Percentiles rank a stretch among this genome's conserved stretches.
Conservation (phyloP, 2,113 vertebrate species). For the Macrotis lagotis region DNA sequence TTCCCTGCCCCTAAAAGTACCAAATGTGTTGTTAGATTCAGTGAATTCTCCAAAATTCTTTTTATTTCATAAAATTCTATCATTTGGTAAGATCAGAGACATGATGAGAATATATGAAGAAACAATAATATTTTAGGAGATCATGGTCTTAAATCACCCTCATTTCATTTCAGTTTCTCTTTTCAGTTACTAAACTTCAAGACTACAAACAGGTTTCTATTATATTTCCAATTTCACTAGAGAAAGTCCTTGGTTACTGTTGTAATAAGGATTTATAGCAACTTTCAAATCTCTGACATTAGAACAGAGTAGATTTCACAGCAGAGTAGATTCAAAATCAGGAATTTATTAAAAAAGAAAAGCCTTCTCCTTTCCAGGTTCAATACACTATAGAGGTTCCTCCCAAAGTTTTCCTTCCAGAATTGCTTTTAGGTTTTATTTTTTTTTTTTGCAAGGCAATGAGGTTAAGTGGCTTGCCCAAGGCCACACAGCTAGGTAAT, state of each 20-base stretch:
- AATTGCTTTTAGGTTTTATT: too few species aligned
- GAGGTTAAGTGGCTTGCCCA: too few species aligned
- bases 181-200: background rate
- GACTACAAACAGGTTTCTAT: background rate
- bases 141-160: background rate
- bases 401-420: too few species aligned
- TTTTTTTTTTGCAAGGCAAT: too few species aligned
- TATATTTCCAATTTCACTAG: background rate
- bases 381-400: background rate
- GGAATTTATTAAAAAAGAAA: background rate
- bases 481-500: too few species aligned
- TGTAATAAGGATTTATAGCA: background rate
- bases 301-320: background rate
- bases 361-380: background rate
- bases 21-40: background rate
- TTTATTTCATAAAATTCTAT: background rate
- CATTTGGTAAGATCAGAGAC: background rate
- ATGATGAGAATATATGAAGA: background rate
- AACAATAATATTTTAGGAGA: background rate
- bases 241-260: background rate
- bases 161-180: background rate
- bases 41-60: background rate
- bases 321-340: background rate
- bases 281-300: background rate
- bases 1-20: constrained; percentile 2